Percentiles rank a stretch among this genome's conserved stretches.
These are phyloP conservation scores for Seriola dumerili DNA, from an alignment of 2,113 vertebrate species.

Conservation along the genomic window DNA sequence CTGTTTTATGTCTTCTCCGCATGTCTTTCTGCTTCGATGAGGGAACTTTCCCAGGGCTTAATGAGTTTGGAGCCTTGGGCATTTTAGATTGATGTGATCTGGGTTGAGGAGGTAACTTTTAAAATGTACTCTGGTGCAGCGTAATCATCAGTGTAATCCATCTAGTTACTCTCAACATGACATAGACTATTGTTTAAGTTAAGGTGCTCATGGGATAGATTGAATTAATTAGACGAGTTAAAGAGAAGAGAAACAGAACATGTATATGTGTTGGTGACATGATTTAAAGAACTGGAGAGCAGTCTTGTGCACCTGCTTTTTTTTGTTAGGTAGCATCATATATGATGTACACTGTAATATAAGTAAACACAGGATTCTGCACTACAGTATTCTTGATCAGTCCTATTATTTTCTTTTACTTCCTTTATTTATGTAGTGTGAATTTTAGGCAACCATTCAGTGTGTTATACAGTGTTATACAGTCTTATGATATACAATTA, in stretches of 20 bases:
- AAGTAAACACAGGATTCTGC: background rate
- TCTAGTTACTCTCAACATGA: conserved; percentile 37
- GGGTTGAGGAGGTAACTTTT: conserved; percentile 64
- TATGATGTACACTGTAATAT: no score
- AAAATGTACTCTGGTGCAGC: conserved; percentile 36
- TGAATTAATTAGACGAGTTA: background rate
- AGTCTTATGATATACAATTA: background rate
- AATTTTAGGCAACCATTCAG: background rate
- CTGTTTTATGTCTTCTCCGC: conserved; percentile 76
- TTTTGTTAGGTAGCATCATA: background rate
- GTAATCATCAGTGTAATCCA: conserved; percentile 44
- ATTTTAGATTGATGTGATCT: conserved; percentile 70
- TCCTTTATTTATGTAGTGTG: background rate
- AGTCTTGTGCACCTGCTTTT: background rate
- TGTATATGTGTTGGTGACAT: background rate
- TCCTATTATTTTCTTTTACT: background rate
- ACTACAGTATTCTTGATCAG: background rate
- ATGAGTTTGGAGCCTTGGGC: conserved; percentile 73
- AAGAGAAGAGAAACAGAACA: background rate
- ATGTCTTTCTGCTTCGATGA: conserved; percentile 73
- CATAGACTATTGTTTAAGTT: conserved; percentile 5
- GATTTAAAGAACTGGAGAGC: background rate
- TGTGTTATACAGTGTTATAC: background rate
- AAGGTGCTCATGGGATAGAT: background rate
- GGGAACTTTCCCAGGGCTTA: conserved; percentile 70